A percentile compares a stretch with the other conserved stretches of the same genome.
Evolutionary conservation across 2,888 invertebrate genomes (phyloP).

Genomic region (Rhamnusium bicolor): DNA sequence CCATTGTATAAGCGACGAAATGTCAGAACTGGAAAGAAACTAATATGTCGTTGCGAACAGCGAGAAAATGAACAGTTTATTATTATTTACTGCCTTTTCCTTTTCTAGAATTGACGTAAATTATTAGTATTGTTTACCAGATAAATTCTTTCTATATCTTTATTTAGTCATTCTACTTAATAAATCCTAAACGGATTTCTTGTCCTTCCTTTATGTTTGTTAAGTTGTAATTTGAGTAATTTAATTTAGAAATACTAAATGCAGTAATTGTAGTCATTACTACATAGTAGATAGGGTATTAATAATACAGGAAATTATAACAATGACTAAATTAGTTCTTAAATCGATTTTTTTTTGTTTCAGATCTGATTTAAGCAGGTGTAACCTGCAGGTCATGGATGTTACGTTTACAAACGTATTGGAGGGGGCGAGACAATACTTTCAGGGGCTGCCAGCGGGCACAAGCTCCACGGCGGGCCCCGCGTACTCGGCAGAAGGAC

Average conservation of each 20-base stretch:
- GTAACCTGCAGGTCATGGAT: constrained; percentile 79
- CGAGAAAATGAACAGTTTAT: constrained; percentile 15
- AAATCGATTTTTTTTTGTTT: constrained; percentile 51
- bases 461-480: constrained; percentile 66
- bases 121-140: constrained; percentile 15
- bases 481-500: constrained; percentile 41
- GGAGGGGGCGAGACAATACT: constrained; percentile 88
- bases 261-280: no score
- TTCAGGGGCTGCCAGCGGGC: constrained; percentile 82
- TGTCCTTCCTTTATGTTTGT: background rate
- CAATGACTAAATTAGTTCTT: no score
- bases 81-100: constrained; percentile 3
- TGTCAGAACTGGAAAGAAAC: constrained; percentile 46
- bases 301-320: no score
- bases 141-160: background rate
- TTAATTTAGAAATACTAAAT: no score
- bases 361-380: constrained; percentile 65
- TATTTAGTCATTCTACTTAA: constrained; percentile 3
- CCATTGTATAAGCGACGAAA: constrained; percentile 38
- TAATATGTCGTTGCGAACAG: constrained; percentile 39
- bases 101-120: background rate
- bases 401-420: constrained; percentile 85
- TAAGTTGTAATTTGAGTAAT: no score
- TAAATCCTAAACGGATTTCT: background rate
- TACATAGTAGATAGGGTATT: no score